Evolutionary conservation across 2,888 invertebrate species (phyloP), one percentile per base, ranked within the genome.

Genomic region (Trachelus stipa): DNA sequence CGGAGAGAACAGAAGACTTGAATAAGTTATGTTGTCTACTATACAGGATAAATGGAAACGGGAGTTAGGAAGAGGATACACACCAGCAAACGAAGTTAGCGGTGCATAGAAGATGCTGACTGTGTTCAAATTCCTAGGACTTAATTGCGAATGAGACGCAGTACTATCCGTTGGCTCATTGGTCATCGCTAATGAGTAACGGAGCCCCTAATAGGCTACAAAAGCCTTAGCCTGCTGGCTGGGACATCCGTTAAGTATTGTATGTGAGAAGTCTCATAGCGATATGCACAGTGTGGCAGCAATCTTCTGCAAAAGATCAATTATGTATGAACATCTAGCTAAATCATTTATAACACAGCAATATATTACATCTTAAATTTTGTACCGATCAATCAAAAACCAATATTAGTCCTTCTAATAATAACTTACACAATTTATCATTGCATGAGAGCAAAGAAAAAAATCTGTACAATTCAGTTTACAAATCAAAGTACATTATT

Each of bases 21-120:
- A 56, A 56, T 56, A 56, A 15, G 23, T 56, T 56, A 9, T 23
- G 9, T 23, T 56, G 56, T 56, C 56, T 56, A 56, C 15, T 56
- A n/a, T 71, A 56, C 31, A 75, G n/a, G n/a, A 73, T 34, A 33
- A n/a, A 35, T 3, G 34, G 35, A 33, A 34, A n/a, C 6, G 1
- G 30, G 74, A 74, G 23, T 30, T 34, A 6, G 40, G 33, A 69
- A 74, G 40, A 23, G 68, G 73, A 74, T 82, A 83, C 83, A 74
- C 78, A 88, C 88, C 88, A 69, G 84, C 83, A 56, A 87, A 91
- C 77, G 89, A 89, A 77, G 87, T 90, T 79, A 91, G 82, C 77
- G 90, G 87, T 73, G 83, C 84, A 75, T 90, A 83, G 75, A 89
- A 87, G 68, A 83, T 84, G 77, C 82, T 87, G 56, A 82, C 83